Conservation (phyloP, 2,113 vertebrate genomes). For the Cyanoramphus novaezelandiae region DNA sequence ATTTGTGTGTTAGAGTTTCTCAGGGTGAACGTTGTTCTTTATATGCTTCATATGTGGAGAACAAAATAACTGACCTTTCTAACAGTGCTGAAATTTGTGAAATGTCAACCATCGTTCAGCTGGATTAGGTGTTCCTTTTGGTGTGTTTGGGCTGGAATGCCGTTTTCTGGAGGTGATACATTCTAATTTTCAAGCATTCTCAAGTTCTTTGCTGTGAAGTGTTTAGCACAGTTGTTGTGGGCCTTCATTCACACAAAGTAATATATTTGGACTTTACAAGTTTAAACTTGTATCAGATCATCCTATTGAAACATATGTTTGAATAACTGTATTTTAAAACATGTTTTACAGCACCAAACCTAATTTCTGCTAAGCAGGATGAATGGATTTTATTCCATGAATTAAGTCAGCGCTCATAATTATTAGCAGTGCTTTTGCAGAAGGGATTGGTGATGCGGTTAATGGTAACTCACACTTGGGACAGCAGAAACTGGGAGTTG, state of each 20-base stretch:
- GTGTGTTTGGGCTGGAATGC: neutral
- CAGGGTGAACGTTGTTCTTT: neutral
- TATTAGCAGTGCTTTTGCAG: neutral
- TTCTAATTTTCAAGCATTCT: neutral
- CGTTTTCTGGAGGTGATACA: neutral
- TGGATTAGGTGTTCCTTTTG: neutral
- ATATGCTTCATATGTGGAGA: neutral
- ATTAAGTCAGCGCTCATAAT: neutral
- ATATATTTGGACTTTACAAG: neutral
- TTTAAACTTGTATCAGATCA: neutral
- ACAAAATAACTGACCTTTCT: neutral
- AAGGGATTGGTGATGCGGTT: neutral
- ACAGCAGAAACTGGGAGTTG: neutral
- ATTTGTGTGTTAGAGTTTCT: neutral
- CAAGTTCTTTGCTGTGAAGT: neutral
- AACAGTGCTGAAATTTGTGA: neutral
- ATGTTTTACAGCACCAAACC: neutral
- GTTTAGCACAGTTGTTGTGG: neutral
- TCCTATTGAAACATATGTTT: neutral
- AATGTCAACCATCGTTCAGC: neutral
- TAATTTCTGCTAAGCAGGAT: neutral
- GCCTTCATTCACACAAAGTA: neutral
- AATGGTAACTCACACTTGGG: neutral
- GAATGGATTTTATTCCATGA: neutral
- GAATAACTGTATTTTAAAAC: neutral